Evolutionary conservation across 2,888 invertebrate species (phyloP).

Genomic region (Blera fallax): DNA sequence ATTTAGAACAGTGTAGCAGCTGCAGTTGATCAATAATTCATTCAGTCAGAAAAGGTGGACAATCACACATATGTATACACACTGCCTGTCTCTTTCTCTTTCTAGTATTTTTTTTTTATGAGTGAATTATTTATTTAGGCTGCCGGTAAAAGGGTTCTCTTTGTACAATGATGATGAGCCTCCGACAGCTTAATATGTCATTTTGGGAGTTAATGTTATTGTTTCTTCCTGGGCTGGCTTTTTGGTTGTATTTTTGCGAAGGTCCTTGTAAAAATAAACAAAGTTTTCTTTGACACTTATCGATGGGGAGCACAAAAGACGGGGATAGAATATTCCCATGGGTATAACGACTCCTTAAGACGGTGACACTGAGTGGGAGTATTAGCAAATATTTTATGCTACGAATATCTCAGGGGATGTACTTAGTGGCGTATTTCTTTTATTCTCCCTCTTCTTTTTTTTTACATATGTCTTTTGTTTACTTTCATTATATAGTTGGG

Average conservation of each 20-base stretch:
- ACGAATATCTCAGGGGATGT: neutral
- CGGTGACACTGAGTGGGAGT: slow-evolving; percentile 11
- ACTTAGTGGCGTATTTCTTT: neutral
- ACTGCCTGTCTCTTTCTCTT: neutral
- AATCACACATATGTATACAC: neutral
- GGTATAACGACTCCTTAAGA: neutral
- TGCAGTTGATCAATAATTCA: slow-evolving; percentile 64
- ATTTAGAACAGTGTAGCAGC: slow-evolving; percentile 45
- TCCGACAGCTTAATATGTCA: slow-evolving; percentile 48
- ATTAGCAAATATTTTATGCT: slow-evolving; percentile 38
- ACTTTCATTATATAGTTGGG: slow-evolving; percentile 3
- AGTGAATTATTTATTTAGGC: slow-evolving; percentile 55
- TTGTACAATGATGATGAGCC: neutral
- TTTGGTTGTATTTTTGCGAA: neutral
- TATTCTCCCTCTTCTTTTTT: neutral
- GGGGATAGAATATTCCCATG: neutral
- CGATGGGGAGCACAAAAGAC: slow-evolving; percentile 2
- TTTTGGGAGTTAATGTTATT: slow-evolving; percentile 49
- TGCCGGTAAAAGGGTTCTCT: slow-evolving; percentile 35
- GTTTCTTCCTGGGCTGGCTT: slow-evolving; percentile 15
- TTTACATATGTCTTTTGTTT: neutral
- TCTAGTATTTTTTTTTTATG: slow-evolving; percentile 9
- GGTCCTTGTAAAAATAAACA: slow-evolving; percentile 12
- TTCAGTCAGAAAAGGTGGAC: slow-evolving; percentile 15
- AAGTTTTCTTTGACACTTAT: slow-evolving; percentile 1